Base-by-base conservation (phyloP, 2,888 invertebrate species). In the Endotricha flammealis region DNA sequence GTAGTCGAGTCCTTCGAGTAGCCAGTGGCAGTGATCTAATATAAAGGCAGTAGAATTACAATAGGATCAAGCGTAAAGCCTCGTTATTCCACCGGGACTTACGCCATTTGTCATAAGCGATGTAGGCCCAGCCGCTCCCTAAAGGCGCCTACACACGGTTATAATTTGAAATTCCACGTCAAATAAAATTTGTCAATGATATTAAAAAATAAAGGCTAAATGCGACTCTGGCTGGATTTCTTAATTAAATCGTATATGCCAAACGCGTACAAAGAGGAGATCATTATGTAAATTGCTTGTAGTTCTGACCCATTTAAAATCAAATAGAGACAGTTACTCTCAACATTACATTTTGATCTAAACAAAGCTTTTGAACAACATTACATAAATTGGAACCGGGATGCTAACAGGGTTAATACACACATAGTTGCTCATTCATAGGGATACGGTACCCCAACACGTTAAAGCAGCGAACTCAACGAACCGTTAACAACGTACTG, bases 41-140 rank as follows among this genome's bases (percentile, higher is more conserved):
- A 29, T 29, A 12, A 11, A 25, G 24, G 17, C 16, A 24, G 32
- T 32, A 32, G 12, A 16, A 32, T 32, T 32, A 12, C 24, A 22
- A 13, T 23, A 22, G 12, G 23, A 32, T 20, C 32, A 29, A 17
- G 17, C 29, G 25, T 32, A 14, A 24, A 9, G 10, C 14, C 23
- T 16, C 16, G 13, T 9, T 14, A 24, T 23, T 7, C 24, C 14
- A 10, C 12, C 12, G 31, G 20, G 12, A 12, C 22, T 6, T 5
- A 31, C 7, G 12, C 22, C 22, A 20, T 30, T 20, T 20, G 31
- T 31, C 31, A 20, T 14, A 30, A 11, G 30, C 10, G 11, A 16
- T 16, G 30, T 20, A 17, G 12, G n/a, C 22, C 12, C 6, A 16
- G 11, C 11, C 31, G 12, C 20, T 16, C 4, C 20, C 13, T 29